A percentile compares a stretch with the other conserved stretches of the same genome.
These are phyloP conservation scores for Jaculus jaculus DNA, from an alignment of 2,113 vertebrate species.

Conservation along the genomic window DNA sequence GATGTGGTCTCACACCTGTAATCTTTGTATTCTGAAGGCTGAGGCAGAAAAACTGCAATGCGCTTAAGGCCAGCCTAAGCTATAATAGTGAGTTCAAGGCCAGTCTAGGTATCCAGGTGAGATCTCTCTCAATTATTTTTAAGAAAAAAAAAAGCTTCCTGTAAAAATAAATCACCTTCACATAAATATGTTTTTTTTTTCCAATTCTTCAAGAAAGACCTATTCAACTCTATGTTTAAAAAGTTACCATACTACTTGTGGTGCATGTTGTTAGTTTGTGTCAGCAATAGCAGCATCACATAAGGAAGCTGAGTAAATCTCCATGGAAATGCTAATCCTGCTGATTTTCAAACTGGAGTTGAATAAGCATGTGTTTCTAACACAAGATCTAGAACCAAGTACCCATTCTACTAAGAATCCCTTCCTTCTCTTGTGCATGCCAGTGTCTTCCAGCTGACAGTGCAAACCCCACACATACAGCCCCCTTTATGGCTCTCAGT, in stretches of 20 bases:
- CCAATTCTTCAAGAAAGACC: not conserved
- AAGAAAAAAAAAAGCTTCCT: too few relatives aligned
- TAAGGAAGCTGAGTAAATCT: not conserved
- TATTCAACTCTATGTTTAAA: too few relatives aligned
- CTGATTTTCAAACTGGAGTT: not conserved
- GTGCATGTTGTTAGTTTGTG: not conserved
- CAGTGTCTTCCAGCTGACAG: not conserved
- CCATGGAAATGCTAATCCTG: not conserved
- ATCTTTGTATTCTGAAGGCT: too few relatives aligned
- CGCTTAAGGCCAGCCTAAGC: too few relatives aligned
- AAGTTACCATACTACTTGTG: not conserved
- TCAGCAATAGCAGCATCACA: not conserved
- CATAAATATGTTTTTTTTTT: not conserved
- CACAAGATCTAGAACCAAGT: too few relatives aligned
- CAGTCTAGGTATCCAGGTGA: too few relatives aligned
- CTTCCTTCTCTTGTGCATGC: not conserved
- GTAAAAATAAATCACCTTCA: too few relatives aligned
- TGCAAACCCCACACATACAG: not conserved
- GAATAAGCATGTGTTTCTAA: not conserved
- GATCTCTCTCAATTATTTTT: too few relatives aligned
- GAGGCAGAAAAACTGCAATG: too few relatives aligned
- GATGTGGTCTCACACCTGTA: too few relatives aligned
- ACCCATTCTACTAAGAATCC: not conserved
- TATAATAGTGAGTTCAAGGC: too few relatives aligned
- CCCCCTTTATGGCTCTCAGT: too few relatives aligned